These are phyloP conservation scores for Garrulus glandarius DNA, from an alignment of 2,797 vertebrate genomes.

Conservation along the genomic window DNA sequence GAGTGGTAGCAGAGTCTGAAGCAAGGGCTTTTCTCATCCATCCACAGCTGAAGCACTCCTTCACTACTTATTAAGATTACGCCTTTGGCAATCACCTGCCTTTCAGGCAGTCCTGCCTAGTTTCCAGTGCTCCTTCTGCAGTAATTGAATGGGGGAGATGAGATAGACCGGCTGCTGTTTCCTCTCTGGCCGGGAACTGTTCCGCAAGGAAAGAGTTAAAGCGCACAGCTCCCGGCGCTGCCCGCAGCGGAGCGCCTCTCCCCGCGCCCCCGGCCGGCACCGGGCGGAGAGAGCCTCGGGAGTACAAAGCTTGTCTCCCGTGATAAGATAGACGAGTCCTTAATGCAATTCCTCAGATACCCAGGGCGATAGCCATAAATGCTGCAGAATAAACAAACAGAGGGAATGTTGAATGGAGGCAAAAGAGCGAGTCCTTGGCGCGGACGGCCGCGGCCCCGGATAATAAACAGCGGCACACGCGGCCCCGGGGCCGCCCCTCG, in stretches of 20 bases:
- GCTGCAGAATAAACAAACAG: neutral
- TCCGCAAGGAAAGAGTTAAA: neutral
- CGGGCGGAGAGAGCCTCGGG: neutral
- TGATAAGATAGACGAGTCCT: neutral
- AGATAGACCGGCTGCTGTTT: neutral
- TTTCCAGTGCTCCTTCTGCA: rapidly evolving
- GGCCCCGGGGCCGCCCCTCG: neutral
- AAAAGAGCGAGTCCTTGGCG: neutral
- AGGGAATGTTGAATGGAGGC: neutral
- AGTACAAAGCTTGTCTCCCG: neutral
- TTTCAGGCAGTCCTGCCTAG: neutral
- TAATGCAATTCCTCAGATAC: neutral
- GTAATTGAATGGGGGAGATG: rapidly evolving
- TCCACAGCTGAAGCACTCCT: neutral
- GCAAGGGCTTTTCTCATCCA: neutral
- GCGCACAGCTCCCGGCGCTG: rapidly evolving
- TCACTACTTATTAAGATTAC: neutral
- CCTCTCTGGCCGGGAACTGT: too few relatives aligned
- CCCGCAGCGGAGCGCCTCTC: neutral
- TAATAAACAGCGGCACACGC: neutral
- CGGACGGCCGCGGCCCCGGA: neutral
- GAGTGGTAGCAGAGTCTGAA: neutral
- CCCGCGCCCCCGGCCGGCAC: neutral
- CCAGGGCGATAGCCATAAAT: neutral
- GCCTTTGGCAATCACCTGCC: neutral